Conservation (phyloP, 2,888 invertebrate genomes). For the Theretra japonica region DNA sequence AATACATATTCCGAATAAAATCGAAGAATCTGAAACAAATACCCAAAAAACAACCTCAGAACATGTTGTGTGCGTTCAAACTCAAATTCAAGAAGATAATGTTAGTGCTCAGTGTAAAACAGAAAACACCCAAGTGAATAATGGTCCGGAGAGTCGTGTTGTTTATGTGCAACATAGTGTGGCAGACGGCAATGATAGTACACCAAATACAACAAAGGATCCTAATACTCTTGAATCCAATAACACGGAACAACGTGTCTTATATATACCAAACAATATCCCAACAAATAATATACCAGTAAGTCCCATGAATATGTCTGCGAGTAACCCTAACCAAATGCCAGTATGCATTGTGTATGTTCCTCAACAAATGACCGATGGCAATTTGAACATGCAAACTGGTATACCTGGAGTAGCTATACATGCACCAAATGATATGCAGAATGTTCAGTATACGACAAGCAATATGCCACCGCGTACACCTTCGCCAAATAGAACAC, state of each 20-base stretch:
- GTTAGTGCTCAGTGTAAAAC: not conserved
- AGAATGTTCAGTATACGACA: not conserved
- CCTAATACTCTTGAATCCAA: not conserved
- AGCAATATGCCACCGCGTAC: not conserved
- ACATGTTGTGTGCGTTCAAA: not conserved
- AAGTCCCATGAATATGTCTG: not conserved
- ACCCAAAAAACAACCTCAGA: not conserved
- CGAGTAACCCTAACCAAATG: not conserved
- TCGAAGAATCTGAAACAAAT: too few relatives aligned
- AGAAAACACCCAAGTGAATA: not conserved
- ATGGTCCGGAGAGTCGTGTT: not conserved
- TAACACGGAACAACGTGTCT: not conserved
- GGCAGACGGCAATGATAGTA: not conserved
- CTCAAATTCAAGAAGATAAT: conserved; percentile 1
- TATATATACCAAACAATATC: not conserved
- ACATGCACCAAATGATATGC: not conserved
- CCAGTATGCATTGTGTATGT: not conserved
- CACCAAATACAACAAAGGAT: not conserved
- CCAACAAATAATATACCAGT: too few relatives aligned
- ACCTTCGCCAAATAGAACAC: not conserved
- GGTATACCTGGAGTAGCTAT: not conserved
- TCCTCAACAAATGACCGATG: not conserved
- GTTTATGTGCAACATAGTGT: not conserved
- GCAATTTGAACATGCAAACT: not conserved
- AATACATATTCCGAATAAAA: not conserved